These are phyloP conservation scores for Hemaris fuciformis DNA, from an alignment of 2,888 invertebrate species.

Conservation along the genomic window DNA sequence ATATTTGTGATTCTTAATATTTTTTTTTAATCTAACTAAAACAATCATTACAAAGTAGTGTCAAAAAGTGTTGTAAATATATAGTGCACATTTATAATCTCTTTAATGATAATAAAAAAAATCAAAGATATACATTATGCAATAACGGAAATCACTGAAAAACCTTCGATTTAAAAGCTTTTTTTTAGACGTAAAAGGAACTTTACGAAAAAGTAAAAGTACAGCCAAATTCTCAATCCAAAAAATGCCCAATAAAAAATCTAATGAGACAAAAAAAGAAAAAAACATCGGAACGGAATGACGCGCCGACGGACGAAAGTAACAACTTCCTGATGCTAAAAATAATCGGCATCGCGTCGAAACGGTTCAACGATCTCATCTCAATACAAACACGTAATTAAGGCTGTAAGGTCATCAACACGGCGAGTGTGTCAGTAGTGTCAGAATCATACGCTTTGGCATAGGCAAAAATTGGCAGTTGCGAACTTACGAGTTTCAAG, in stretches of 20 bases:
- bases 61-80: too few species aligned
- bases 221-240: too few species aligned
- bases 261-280: not conserved
- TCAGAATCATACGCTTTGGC: not conserved
- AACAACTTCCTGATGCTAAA: not conserved
- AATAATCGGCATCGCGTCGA: not conserved
- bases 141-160: too few species aligned
- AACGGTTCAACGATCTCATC: conserved; percentile 14
- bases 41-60: too few species aligned
- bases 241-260: not conserved
- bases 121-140: too few species aligned
- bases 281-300: not conserved
- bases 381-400: conserved; percentile 15
- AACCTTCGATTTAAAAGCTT: too few species aligned
- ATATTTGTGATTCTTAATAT: too few species aligned
- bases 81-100: too few species aligned
- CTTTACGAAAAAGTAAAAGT: too few species aligned
- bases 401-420: conserved; percentile 21
- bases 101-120: too few species aligned
- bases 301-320: conserved; percentile 4
- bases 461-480: not conserved
- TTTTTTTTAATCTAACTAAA: too few species aligned
- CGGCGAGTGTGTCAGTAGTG: conserved; percentile 4
- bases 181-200: too few species aligned
- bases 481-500: not conserved